phyloP scores from a whole-genome alignment of 2,113 vertebrate genomes.

The Entelurus aequoreus region DNA sequence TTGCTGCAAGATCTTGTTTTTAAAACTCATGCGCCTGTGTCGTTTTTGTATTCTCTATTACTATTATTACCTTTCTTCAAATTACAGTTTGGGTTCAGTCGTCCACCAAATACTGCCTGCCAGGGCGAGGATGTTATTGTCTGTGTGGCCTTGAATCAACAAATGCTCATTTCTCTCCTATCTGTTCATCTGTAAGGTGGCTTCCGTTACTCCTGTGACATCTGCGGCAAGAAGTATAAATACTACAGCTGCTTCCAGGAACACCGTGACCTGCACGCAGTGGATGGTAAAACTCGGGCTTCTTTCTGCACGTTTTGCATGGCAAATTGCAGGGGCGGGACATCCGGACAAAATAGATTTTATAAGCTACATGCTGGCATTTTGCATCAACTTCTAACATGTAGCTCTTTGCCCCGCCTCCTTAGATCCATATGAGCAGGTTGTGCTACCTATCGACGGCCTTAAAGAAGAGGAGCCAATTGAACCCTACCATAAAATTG shows the following conservation, averaged over 20 bases:
- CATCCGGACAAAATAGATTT: too few relatives aligned
- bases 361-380: background rate
- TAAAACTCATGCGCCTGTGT: too few relatives aligned
- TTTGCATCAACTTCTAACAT: background rate
- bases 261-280: conserved; percentile 93
- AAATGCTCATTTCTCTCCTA: conserved; percentile 1
- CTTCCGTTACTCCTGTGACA: conserved; percentile 97
- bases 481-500: conserved; percentile 94
- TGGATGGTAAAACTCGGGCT: conserved; percentile 80
- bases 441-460: conserved; percentile 84
- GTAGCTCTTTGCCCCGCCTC: background rate
- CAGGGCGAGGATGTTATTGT: background rate
- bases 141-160: conserved; percentile 7
- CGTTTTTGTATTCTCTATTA: background rate
- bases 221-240: conserved; percentile 98
- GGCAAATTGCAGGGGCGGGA: background rate
- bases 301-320: conserved; percentile 19
- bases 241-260: conserved; percentile 99
- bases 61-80: background rate
- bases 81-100: background rate
- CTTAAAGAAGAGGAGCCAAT: conserved; percentile 89
- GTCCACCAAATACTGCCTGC: background rate
- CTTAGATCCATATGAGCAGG: conserved; percentile 93
- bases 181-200: conserved; percentile 75
- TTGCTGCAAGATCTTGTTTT: background rate